A percentile compares a stretch with the other conserved stretches of the same genome.
These are phyloP conservation scores for Frankliniella fusca DNA, from an alignment of 2,888 invertebrate genomes.

Conservation along the genomic window DNA sequence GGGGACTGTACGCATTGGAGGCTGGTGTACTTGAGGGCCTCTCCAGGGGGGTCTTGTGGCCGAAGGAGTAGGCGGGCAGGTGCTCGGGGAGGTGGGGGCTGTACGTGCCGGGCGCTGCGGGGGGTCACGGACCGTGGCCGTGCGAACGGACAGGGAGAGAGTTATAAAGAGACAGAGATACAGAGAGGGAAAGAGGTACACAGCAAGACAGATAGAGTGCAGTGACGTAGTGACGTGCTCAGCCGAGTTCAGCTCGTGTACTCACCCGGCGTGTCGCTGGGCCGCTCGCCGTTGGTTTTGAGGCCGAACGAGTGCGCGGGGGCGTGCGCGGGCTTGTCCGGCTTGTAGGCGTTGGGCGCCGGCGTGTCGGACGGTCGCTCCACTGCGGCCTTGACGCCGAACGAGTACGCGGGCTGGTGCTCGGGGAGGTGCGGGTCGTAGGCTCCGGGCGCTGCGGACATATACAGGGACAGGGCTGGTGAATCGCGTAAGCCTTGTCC, in stretches of 20 bases:
- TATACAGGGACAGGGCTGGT: conserved; percentile 48
- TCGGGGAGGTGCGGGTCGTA: conserved; percentile 73
- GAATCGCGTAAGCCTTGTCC: neutral
- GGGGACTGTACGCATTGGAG: conserved; percentile 81
- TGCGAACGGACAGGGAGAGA: too few relatives aligned
- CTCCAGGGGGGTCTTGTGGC: conserved; percentile 61
- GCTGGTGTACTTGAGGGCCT: conserved; percentile 54
- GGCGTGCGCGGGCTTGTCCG: conserved; percentile 33
- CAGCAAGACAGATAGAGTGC: too few relatives aligned
- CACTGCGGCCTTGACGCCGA: conserved; percentile 64
- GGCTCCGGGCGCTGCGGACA: conserved; percentile 86
- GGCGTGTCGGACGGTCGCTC: conserved; percentile 62
- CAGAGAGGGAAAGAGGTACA: neutral
- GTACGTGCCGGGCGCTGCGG: conserved; percentile 79
- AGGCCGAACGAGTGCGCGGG: conserved; percentile 61
- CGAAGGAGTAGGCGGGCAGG: conserved; percentile 69
- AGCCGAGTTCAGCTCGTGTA: too few relatives aligned
- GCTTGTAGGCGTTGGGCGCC: conserved; percentile 42
- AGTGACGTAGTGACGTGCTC: neutral
- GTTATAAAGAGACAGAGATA: neutral
- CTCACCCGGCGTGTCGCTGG: conserved; percentile 65
- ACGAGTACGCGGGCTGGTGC: conserved; percentile 65
- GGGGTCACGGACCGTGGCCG: too few relatives aligned
- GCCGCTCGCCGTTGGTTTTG: conserved; percentile 59
- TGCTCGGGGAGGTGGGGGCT: conserved; percentile 56